These are phyloP conservation scores for Dasysyrphus albostriatus DNA, from an alignment of 2,888 invertebrate genomes.

Conservation along the genomic window DNA sequence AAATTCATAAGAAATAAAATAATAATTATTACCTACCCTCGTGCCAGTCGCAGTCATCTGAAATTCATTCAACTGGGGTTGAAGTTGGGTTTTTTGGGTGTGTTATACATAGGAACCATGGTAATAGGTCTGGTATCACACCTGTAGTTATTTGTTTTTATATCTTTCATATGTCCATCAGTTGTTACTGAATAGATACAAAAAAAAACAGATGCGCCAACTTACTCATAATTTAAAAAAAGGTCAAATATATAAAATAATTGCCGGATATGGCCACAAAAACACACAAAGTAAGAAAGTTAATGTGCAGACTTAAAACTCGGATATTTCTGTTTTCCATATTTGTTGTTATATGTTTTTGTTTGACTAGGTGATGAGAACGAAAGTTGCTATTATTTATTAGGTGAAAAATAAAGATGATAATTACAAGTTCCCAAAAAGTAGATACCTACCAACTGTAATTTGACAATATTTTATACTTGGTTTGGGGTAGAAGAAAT, in stretches of 20 bases:
- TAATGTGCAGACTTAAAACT: conserved; percentile 2
- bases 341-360: not conserved
- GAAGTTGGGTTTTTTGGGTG: conserved; percentile 26
- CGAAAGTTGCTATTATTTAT: not conserved
- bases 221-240: conserved; percentile 60
- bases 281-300: conserved; percentile 17
- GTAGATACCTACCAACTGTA: too few relatives aligned
- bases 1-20: conserved; percentile 25
- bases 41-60: conserved; percentile 53
- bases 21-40: conserved; percentile 65
- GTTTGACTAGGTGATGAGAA: conserved; percentile 59
- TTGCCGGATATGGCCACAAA: conserved; percentile 53
- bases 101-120: conserved; percentile 26
- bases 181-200: conserved; percentile 29
- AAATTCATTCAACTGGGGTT: conserved; percentile 66
- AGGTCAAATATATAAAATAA: conserved; percentile 26
- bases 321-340: conserved; percentile 1
- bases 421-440: too few relatives aligned
- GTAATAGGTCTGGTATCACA: conserved; percentile 48
- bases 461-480: too few relatives aligned
- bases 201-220: conserved; percentile 52
- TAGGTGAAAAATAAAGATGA: not conserved
- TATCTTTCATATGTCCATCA: not conserved
- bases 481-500: too few relatives aligned
- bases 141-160: conserved; percentile 58